Percentiles rank a stretch among this genome's conserved stretches.
These are phyloP conservation scores for Oncorhynchus kisutch DNA, from an alignment of 2,113 vertebrate genomes.

Conservation along the genomic window DNA sequence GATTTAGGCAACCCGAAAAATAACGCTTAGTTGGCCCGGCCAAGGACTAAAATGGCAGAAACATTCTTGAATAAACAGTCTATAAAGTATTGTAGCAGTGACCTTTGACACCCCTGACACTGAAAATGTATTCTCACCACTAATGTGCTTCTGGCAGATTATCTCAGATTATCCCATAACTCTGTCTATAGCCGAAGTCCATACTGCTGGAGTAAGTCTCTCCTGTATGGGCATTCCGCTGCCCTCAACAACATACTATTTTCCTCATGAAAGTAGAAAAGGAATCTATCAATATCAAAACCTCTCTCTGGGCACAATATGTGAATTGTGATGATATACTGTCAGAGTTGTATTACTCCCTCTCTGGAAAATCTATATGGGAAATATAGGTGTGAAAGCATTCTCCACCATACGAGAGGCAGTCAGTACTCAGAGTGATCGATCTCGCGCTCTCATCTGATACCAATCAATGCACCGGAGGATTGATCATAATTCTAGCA, in stretches of 20 bases:
- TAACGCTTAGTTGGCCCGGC: too few species aligned
- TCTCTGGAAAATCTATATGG: background rate
- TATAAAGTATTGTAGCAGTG: background rate
- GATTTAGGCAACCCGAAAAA: too few species aligned
- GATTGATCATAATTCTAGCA: constrained; percentile 23
- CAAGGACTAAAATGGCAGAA: too few species aligned
- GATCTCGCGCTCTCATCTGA: constrained; percentile 4
- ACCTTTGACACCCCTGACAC: constrained; percentile 11
- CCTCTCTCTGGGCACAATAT: background rate
- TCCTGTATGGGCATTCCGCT: background rate
- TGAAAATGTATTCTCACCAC: constrained; percentile 21
- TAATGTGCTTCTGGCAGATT: constrained; percentile 44
- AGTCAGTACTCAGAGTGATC: background rate
- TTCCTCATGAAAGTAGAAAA: background rate
- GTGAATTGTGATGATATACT: background rate
- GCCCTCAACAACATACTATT: constrained; percentile 13
- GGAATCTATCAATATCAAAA: background rate
- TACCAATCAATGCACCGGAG: constrained; percentile 27
- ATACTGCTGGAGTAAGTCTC: constrained; percentile 5
- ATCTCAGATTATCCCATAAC: constrained; percentile 52
- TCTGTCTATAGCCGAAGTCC: constrained; percentile 31
- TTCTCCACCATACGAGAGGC: background rate
- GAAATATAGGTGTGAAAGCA: background rate
- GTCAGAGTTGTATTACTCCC: background rate
- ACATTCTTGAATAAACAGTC: background rate